These are phyloP conservation scores for Anolis sagrei DNA, from an alignment of 2,113 vertebrate genomes.

Conservation along the genomic window DNA sequence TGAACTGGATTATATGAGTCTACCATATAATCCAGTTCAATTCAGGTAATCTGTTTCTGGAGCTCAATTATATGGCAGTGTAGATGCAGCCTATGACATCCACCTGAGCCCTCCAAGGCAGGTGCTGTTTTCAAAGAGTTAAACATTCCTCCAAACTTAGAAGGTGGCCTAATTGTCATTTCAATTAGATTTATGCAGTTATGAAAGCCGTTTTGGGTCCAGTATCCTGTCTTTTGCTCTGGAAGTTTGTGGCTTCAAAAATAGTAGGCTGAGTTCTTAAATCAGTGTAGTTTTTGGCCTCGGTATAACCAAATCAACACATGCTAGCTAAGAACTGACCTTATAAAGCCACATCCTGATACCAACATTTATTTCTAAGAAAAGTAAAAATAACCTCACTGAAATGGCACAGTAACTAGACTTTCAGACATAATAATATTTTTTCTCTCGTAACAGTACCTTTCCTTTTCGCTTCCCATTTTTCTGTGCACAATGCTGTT, in stretches of 20 bases:
- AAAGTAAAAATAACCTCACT: slow-evolving; percentile 19
- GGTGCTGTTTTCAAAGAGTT: background rate
- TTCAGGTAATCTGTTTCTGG: no score
- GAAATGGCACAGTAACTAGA: slow-evolving; percentile 19
- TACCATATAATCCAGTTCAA: no score
- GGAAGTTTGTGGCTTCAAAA: slow-evolving; percentile 13
- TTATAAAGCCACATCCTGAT: slow-evolving; percentile 35
- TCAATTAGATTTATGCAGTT: background rate
- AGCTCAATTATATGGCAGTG: no score
- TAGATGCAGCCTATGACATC: background rate
- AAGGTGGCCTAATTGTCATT: slow-evolving; percentile 6
- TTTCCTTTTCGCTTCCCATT: slow-evolving; percentile 28
- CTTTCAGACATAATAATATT: slow-evolving; percentile 31
- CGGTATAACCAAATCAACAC: slow-evolving; percentile 22
- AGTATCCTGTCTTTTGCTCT: slow-evolving; percentile 19
- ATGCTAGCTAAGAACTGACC: slow-evolving; percentile 27
- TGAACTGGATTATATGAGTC: no score
- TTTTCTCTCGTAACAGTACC: slow-evolving; percentile 15
- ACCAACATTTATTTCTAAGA: slow-evolving; percentile 26
- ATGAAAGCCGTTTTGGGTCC: background rate
- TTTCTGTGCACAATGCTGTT: slow-evolving; percentile 19
- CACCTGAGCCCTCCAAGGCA: background rate
- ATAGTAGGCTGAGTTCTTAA: slow-evolving; percentile 11
- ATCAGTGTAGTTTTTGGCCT: slow-evolving; percentile 17
- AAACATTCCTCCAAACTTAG: background rate